phyloP scores from a whole-genome alignment of 2,797 vertebrate species.

The Paramormyrops hopkinsi region DNA sequence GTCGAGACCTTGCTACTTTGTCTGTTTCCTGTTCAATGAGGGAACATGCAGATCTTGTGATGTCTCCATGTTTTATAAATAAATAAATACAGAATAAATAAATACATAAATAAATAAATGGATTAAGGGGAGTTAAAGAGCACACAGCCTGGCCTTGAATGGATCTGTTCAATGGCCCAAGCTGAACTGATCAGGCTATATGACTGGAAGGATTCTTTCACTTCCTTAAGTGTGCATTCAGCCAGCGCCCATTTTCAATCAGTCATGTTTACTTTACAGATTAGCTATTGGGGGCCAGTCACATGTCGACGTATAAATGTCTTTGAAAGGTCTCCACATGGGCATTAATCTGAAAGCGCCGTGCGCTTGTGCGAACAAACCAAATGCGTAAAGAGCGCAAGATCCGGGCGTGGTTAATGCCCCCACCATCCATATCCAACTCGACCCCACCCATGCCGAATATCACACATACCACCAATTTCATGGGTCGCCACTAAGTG shows the following conservation, averaged over 20 bases:
- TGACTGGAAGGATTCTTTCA: conserved; percentile 9
- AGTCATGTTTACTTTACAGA: conserved; percentile 44
- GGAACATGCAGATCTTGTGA: neutral
- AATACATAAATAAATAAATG: neutral
- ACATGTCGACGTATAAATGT: conserved; percentile 48
- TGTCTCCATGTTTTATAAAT: neutral
- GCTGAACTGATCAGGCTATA: neutral
- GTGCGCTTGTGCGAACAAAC: neutral
- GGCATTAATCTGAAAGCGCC: conserved; percentile 29
- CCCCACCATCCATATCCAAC: conserved; percentile 22
- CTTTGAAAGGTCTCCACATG: conserved; percentile 52
- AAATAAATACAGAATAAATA: conserved; percentile 9
- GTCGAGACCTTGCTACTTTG: neutral
- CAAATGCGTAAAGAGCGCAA: neutral
- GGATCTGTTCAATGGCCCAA: neutral
- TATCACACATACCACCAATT: conserved; percentile 68
- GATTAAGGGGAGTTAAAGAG: neutral
- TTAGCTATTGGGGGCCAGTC: conserved; percentile 46
- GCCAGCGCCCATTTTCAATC: conserved; percentile 49
- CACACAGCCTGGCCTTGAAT: neutral
- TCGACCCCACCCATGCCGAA: neutral
- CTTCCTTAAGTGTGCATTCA: conserved; percentile 71
- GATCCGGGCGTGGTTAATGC: neutral
- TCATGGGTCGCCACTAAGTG: conserved; percentile 67
- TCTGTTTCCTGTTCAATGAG: neutral